Conservation (phyloP, 2,113 vertebrate genomes). For the Oncorhynchus nerka region DNA sequence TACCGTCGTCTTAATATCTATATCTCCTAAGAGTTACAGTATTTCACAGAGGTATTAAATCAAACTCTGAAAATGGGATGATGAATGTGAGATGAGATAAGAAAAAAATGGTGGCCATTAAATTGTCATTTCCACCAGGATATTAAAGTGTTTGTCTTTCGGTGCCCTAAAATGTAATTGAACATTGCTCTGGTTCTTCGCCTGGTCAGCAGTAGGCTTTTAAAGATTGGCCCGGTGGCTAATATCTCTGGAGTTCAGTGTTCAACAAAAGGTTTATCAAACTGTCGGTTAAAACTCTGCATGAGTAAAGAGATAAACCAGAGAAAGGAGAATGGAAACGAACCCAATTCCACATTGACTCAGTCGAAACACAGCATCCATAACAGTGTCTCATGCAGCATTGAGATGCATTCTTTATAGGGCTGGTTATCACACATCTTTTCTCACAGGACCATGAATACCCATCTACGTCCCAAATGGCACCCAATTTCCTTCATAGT, state of each 20-base stretch:
- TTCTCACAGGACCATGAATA: no score
- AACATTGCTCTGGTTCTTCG: not conserved
- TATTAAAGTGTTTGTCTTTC: not conserved
- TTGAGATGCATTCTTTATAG: no score
- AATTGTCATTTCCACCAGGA: not conserved
- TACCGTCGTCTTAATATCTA: not conserved
- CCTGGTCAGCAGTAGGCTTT: not conserved
- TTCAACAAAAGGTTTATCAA: not conserved
- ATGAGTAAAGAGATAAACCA: not conserved
- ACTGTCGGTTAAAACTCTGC: not conserved
- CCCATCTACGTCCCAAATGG: no score
- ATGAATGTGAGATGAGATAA: slow-evolving; percentile 1
- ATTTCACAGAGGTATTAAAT: not conserved
- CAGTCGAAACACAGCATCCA: not conserved
- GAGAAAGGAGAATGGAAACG: not conserved
- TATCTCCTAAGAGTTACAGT: not conserved
- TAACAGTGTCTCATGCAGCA: no score
- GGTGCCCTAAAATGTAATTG: not conserved
- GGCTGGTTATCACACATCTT: no score
- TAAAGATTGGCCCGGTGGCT: not conserved
- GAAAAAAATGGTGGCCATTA: not conserved
- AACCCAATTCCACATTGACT: not conserved
- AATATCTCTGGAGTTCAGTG: not conserved
- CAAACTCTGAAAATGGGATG: not conserved
- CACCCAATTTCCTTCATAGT: no score